Evolutionary conservation across 2,888 invertebrate genomes (phyloP), one percentile per base, ranked within the genome.

Genomic region (Drosophila recens): DNA sequence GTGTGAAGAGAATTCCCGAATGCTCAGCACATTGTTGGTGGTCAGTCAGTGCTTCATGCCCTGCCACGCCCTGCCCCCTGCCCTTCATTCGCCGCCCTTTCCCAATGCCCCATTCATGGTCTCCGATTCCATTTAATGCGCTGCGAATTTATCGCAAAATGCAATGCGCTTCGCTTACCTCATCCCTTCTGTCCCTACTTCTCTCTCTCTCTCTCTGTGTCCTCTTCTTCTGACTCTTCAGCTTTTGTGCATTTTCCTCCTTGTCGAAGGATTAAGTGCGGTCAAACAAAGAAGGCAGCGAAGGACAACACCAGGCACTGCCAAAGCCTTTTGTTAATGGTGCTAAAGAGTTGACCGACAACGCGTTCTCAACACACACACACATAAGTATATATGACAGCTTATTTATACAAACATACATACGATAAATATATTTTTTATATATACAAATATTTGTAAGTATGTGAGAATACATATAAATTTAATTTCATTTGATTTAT

Each of bases 131-230:
- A 71, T 80, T 85, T 80, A 86, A 89, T 89, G 83, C 72, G 75
- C 66, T 72, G 75, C 76, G 84, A 84, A 90, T 90, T 90, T 86
- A 90, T 90, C 89, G 84, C 73, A 84, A 65, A 84, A 84, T 87
- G 87, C 89, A 87, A 63, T 83, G 64, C 75, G 68, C 58, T 58
- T 40, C 38, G 48, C 43, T 42, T 36, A 4, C 27, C 40, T 58
- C 79, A 56, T 23, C 34, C 40, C 10, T 11, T 11, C 23, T 38
- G 51, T 62, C 67, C 46, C 63, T 6, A 33, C 40, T 36, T 20
- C 8, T n/a, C n/a, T n/a, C n/a, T n/a, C n/a, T 4, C 30, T 36
- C 4, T 45, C 45, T 15, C 10, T 4, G 8, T 30, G 30, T 4
- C 15, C 48, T 46, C 46, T 51, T 4, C 13, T 13, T 36, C 8